Evolutionary conservation across 2,113 vertebrate species (phyloP).

Genomic region (Piliocolobus tephrosceles): DNA sequence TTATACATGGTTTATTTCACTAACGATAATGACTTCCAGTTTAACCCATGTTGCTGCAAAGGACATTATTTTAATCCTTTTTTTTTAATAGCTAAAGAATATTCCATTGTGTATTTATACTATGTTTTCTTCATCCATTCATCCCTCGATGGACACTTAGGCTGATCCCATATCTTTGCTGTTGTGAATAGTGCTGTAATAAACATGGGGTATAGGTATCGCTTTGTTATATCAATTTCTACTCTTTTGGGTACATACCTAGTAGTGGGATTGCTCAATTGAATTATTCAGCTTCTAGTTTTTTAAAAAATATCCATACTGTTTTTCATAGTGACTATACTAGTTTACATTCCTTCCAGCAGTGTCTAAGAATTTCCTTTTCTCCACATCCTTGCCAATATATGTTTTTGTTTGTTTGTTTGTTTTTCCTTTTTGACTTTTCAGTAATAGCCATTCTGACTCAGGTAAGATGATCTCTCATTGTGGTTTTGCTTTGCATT

Average conservation of each 20-base stretch:
- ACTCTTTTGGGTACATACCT: not conserved
- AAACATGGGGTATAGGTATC: not conserved
- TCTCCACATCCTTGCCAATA: not conserved
- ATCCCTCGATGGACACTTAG: not conserved
- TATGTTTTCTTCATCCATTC: not conserved
- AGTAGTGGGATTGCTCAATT: not conserved
- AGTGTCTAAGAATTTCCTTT: not conserved
- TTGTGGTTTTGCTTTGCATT: not conserved
- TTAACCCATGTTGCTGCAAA: not conserved
- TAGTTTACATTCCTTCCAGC: not conserved
- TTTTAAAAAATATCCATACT: not conserved
- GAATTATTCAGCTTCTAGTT: not conserved
- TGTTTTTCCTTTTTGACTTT: no score
- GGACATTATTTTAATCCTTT: not conserved
- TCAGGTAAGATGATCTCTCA: not conserved
- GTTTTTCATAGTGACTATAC: not conserved
- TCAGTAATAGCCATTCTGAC: not conserved
- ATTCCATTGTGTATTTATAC: not conserved
- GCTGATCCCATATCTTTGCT: not conserved
- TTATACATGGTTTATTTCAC: not conserved
- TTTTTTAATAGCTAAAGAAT: not conserved
- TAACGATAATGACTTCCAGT: not conserved
- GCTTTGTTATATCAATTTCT: not conserved
- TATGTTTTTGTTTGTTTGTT: not conserved
- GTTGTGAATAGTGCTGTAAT: not conserved